Evolutionary conservation across 2,113 vertebrate genomes (phyloP), one percentile per base, ranked within the genome.

Genomic region (Oreochromis aureus): DNA sequence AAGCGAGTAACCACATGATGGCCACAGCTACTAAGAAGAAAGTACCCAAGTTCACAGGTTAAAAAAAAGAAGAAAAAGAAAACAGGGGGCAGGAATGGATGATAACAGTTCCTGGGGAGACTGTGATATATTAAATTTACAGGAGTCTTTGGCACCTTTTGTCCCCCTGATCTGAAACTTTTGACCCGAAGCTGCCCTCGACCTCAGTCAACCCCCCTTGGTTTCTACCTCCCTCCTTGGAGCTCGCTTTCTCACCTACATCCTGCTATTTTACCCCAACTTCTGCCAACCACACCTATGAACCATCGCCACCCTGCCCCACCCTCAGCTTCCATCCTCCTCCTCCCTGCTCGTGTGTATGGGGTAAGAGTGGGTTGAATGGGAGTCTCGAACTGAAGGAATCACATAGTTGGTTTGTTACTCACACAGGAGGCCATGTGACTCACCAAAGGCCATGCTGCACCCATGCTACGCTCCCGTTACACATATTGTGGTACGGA

Each of bases 341-440:
- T 32, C 71, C 90, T 79, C 84, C 71, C 86, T 44, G 24, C 24
- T 48, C 19, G 30, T 76, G 39, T 83, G 83, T 36, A 39, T 13
- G 13, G 44, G 85, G 78, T 46, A 24, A 79, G 54, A 86, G 86
- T 84, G 86, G 93, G 88, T 86, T 81, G 73, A 93, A 89, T 85
- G 79, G 87, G 90, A 91, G 91, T 85, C 88, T 84, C 71, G 55
- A 92, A 93, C 92, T 93, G 87, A 86, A 83, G 91, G 94, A 95
- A 94, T 92, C 15, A 34, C 96, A 96, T 96, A 93, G 87, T 84
- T 96, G 86, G 89, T 90, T 32, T 86, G 91, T 97, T 96, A 96
- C 94, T 97, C 96, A 96, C 96, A 96, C 90, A 53, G 78, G 83
- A 91, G 91, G 84, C 59, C 61, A 89, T 88, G 92, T 97, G 96